phyloP scores from a whole-genome alignment of 2,888 invertebrate species.

The Oligia latruncula region DNA sequence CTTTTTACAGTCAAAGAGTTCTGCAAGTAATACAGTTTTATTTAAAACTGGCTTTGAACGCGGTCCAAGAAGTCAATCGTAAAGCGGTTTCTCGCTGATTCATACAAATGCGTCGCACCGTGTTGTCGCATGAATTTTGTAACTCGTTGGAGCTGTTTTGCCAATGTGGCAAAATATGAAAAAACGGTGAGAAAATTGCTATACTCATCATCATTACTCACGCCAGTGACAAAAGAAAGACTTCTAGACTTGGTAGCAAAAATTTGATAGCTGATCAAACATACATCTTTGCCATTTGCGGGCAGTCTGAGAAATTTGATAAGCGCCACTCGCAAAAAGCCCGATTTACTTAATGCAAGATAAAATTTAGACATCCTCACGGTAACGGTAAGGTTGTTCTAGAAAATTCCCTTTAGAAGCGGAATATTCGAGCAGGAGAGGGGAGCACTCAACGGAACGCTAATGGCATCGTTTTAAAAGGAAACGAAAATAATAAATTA shows the following conservation, averaged over 20 bases:
- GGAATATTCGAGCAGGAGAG: conserved; percentile 78
- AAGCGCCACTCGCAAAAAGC: conserved; percentile 73
- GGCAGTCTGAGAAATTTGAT: conserved; percentile 74
- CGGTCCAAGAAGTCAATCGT: conserved; percentile 24
- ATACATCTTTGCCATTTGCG: conserved; percentile 62
- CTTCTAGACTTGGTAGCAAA: conserved; percentile 59
- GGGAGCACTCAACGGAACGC: conserved; percentile 80
- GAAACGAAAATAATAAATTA: conserved; percentile 88
- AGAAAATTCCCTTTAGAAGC: conserved; percentile 77
- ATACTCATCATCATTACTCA: conserved; percentile 62
- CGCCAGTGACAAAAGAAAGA: conserved; percentile 52
- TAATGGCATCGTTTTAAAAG: conserved; percentile 86
- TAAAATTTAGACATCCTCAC: conserved; percentile 78
- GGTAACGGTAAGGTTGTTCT: conserved; percentile 76
- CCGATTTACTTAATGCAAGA: conserved; percentile 77
- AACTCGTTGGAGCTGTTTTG: conserved; percentile 9
- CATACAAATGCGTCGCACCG: conserved; percentile 11
- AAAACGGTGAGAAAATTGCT: conserved; percentile 45
- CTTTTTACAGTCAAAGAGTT: conserved; percentile 30
- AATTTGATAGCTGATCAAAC: conserved; percentile 71
- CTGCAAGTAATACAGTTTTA: conserved; percentile 31
- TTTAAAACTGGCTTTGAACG: conserved; percentile 34
- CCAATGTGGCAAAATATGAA: conserved; percentile 26
- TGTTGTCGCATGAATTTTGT: conserved; percentile 8
- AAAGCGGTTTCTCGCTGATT: conserved; percentile 17